A percentile compares a stretch with the other conserved stretches of the same genome.
phyloP scores from a whole-genome alignment of 2,797 vertebrate species.

The Eospalax fontanierii region DNA sequence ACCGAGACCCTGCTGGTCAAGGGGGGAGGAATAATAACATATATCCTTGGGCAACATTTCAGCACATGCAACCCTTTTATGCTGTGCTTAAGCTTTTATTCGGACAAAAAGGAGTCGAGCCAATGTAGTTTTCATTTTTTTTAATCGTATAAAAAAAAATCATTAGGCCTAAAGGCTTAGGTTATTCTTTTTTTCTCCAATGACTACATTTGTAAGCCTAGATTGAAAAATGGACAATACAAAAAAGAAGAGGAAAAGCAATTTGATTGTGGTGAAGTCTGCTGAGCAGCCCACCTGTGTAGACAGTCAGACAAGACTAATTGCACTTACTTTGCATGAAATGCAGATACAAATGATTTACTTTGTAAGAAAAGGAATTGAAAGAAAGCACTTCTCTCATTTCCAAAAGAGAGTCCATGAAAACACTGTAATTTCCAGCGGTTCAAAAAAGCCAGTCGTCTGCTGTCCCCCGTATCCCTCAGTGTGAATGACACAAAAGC shows the following conservation, averaged over 20 bases:
- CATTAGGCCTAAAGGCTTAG: conserved; percentile 84
- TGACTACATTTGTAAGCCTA: conserved; percentile 72
- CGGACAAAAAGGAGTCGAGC: conserved; percentile 90
- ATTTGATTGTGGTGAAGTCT: conserved; percentile 65
- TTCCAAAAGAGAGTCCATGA: conserved; percentile 68
- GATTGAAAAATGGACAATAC: conserved; percentile 67
- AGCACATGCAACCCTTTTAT: conserved; percentile 92
- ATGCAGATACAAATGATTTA: conserved; percentile 86
- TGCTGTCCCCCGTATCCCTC: background rate
- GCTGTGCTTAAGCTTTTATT: conserved; percentile 89
- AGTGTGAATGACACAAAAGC: conserved; percentile 59
- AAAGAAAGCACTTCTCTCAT: conserved; percentile 80
- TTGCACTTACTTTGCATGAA: conserved; percentile 85
- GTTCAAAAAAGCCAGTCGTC: background rate
- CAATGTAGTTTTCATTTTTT: conserved; percentile 85
- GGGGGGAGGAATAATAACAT: conserved; percentile 92
- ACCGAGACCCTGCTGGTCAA: conserved; percentile 93
- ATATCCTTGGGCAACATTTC: conserved; percentile 93
- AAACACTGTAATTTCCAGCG: background rate
- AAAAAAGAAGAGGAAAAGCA: conserved; percentile 24
- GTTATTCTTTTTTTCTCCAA: conserved; percentile 45
- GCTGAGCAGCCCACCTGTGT: conserved; percentile 66
- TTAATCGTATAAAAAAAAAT: conserved; percentile 62
- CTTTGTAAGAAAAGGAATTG: conserved; percentile 83
- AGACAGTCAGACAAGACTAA: conserved; percentile 81